Evolutionary conservation across 2,797 vertebrate species (phyloP).

Genomic region (Lophius americanus): DNA sequence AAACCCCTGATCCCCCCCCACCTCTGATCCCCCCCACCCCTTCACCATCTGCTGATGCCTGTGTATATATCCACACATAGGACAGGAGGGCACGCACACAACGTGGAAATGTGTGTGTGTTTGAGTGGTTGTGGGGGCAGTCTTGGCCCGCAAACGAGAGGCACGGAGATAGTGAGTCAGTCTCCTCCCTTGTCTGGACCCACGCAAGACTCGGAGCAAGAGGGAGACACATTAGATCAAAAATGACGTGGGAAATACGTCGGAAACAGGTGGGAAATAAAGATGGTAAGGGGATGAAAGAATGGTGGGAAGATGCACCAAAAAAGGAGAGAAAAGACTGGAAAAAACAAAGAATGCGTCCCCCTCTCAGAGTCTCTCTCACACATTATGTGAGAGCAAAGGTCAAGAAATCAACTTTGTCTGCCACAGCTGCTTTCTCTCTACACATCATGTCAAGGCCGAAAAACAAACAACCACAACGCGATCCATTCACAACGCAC

Average conservation of each 20-base stretch:
- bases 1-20: slow-evolving; percentile 85
- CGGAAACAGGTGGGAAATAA: slow-evolving; percentile 9
- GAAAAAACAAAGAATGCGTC: not conserved
- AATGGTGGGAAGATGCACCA: not conserved
- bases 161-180: slow-evolving; percentile 56
- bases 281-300: slow-evolving; percentile 19
- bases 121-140: not conserved
- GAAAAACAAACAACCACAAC: slow-evolving; percentile 49
- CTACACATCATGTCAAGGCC: slow-evolving; percentile 11
- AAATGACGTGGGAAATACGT: too few relatives aligned
- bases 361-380: not conserved
- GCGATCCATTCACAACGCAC: slow-evolving; percentile 18
- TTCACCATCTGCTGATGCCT: slow-evolving; percentile 68
- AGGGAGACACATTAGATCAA: slow-evolving; percentile 11
- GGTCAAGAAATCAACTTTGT: slow-evolving; percentile 55
- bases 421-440: slow-evolving; percentile 2
- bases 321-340: slow-evolving; percentile 15
- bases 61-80: slow-evolving; percentile 37
- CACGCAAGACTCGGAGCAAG: slow-evolving; percentile 25
- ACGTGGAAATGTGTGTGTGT: slow-evolving; percentile 34
- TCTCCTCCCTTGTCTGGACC: slow-evolving; percentile 33
- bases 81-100: slow-evolving; percentile 37
- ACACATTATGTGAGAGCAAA: slow-evolving; percentile 36
- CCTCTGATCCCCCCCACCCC: slow-evolving; percentile 67
- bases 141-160: slow-evolving; percentile 46